These are phyloP conservation scores for Odontothrips loti DNA, from an alignment of 2,888 invertebrate species.

Conservation along the genomic window DNA sequence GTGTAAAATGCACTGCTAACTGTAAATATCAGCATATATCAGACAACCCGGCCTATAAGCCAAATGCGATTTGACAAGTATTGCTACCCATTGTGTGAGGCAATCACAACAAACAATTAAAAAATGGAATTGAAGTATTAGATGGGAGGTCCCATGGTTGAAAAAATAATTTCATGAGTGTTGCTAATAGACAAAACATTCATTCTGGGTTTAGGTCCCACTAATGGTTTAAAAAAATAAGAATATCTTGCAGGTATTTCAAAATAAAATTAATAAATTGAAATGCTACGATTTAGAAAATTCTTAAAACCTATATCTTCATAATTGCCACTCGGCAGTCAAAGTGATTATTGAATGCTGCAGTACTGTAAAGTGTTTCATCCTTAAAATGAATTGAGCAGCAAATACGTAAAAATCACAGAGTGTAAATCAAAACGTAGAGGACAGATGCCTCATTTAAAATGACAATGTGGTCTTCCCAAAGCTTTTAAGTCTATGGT, in stretches of 20 bases:
- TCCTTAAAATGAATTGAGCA: background rate
- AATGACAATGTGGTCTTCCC: background rate
- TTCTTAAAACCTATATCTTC: background rate
- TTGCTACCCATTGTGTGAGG: background rate
- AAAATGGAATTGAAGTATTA: background rate
- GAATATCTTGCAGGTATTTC: no score
- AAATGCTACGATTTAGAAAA: no score
- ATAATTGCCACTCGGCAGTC: background rate
- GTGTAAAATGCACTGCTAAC: background rate
- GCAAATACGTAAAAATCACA: constrained; percentile 16
- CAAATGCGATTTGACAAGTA: background rate
- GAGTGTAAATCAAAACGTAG: background rate
- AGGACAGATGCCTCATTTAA: background rate
- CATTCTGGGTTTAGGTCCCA: no score
- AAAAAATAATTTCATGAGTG: background rate
- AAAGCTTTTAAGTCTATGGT: background rate
- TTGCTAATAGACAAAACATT: background rate
- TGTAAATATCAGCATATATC: background rate
- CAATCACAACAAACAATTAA: background rate
- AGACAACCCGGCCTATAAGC: no score
- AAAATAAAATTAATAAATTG: no score
- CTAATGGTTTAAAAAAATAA: no score
- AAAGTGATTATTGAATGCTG: background rate
- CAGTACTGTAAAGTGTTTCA: background rate
- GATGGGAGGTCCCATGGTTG: background rate